Conservation (phyloP, 2,888 invertebrate species). For the Agelastica alni region DNA sequence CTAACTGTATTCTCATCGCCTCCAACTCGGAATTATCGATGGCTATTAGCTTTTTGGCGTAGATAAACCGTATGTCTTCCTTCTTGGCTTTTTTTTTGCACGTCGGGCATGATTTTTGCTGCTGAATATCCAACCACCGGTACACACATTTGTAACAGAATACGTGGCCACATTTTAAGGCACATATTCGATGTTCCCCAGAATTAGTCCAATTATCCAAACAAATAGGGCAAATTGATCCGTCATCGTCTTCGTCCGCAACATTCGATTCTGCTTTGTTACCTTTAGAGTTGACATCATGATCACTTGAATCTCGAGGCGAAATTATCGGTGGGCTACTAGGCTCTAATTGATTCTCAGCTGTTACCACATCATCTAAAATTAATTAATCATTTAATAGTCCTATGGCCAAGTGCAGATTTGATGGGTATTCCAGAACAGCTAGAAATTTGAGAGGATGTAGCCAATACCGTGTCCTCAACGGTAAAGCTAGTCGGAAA, state of each 20-base stretch:
- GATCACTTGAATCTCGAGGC: too few relatives aligned
- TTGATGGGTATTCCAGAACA: too few relatives aligned
- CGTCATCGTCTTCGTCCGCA: slow-evolving; percentile 63
- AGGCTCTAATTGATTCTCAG: too few relatives aligned
- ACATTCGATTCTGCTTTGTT: too few relatives aligned
- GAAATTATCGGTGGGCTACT: too few relatives aligned
- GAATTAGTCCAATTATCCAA: slow-evolving; percentile 85
- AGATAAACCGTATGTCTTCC: slow-evolving; percentile 66
- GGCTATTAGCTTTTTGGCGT: slow-evolving; percentile 75
- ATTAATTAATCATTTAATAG: too few relatives aligned
- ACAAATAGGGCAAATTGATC: slow-evolving; percentile 83
- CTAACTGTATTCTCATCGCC: slow-evolving; percentile 65
- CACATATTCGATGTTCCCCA: slow-evolving; percentile 84
- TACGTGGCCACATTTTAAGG: slow-evolving; percentile 89
- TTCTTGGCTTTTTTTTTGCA: slow-evolving; percentile 69
- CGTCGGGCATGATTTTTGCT: slow-evolving; percentile 79
- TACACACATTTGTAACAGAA: slow-evolving; percentile 83
- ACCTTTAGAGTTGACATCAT: too few relatives aligned
- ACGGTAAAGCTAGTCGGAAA: too few relatives aligned
- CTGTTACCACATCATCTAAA: too few relatives aligned
- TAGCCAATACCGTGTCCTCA: too few relatives aligned
- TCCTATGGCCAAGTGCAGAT: too few relatives aligned
- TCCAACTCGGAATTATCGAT: slow-evolving; percentile 80
- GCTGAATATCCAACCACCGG: slow-evolving; percentile 69
- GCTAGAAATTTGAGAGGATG: too few relatives aligned